phyloP scores from a whole-genome alignment of 1,140 invertebrate genomes.

The Platorchestia sp. region DNA sequence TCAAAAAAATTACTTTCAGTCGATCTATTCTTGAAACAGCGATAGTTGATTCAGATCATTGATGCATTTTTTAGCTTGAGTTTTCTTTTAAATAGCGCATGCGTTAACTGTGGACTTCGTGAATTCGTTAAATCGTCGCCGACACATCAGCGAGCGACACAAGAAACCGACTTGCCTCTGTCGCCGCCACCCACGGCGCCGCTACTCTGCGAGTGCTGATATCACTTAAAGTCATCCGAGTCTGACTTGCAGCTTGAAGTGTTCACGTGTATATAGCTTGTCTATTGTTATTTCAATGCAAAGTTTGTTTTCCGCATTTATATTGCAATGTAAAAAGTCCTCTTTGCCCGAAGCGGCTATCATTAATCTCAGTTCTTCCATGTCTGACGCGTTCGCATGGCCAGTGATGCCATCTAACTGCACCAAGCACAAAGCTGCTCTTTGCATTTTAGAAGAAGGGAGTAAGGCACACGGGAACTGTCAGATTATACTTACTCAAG shows the following conservation, averaged over 20 bases:
- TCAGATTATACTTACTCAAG: too few relatives aligned
- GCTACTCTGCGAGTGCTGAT: neutral
- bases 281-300: neutral
- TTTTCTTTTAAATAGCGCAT: neutral
- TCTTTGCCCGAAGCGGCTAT: neutral
- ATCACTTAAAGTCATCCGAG: neutral
- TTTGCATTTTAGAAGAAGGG: neutral
- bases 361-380: neutral
- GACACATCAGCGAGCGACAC: neutral
- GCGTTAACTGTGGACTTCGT: neutral
- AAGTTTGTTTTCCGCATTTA: neutral
- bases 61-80: neutral
- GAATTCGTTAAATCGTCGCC: neutral
- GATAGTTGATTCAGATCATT: neutral
- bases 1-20: neutral
- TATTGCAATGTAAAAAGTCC: neutral
- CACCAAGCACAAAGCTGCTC: neutral
- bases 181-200: neutral
- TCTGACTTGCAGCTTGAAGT: neutral
- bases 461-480: too few relatives aligned
- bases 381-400: neutral
- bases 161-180: neutral
- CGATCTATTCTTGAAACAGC: neutral
- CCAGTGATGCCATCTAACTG: neutral
- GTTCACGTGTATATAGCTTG: neutral